A percentile compares a stretch with the other conserved stretches of the same genome.
Conservation (phyloP, 2,797 vertebrate genomes). For the Microchirus variegatus region DNA sequence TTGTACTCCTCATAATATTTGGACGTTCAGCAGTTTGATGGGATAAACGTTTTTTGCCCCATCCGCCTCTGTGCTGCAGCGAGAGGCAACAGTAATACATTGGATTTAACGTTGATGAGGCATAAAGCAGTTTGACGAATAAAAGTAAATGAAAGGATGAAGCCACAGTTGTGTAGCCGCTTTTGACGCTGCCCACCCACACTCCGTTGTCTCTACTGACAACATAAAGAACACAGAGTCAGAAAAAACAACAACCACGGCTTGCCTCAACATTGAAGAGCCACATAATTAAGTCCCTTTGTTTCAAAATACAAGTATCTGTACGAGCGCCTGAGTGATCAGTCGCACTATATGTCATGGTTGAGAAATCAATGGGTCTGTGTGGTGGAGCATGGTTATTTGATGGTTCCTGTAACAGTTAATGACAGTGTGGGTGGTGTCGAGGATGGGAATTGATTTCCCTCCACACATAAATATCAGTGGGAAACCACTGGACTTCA, state of each 20-base stretch:
- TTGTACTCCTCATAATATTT: no score
- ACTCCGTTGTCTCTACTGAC: background rate
- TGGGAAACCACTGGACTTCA: conserved; percentile 33
- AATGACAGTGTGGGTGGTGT: conserved; percentile 54
- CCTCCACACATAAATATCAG: conserved; percentile 60
- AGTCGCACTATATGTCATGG: conserved; percentile 38
- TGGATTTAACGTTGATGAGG: no score
- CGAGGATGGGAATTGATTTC: conserved; percentile 62
- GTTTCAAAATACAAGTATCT: conserved; percentile 35
- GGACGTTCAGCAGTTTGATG: no score
- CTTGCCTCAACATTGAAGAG: conserved; percentile 18
- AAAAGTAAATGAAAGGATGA: conserved; percentile 29
- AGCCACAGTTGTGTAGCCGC: conserved; percentile 21
- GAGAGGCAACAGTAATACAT: no score
- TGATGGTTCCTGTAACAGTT: conserved; percentile 66
- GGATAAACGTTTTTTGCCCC: no score
- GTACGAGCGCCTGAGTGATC: conserved; percentile 37
- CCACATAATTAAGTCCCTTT: conserved; percentile 26
- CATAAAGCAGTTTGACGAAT: no score
- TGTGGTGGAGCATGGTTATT: conserved; percentile 50
- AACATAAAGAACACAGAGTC: conserved; percentile 1
- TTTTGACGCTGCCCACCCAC: conserved; percentile 37
- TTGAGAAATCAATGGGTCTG: conserved; percentile 46
- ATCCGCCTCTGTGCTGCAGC: no score
- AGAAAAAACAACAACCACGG: conserved; percentile 6